phyloP scores from a whole-genome alignment of 64 coral and sea anemone species.

The Platygyra sinensis region DNA sequence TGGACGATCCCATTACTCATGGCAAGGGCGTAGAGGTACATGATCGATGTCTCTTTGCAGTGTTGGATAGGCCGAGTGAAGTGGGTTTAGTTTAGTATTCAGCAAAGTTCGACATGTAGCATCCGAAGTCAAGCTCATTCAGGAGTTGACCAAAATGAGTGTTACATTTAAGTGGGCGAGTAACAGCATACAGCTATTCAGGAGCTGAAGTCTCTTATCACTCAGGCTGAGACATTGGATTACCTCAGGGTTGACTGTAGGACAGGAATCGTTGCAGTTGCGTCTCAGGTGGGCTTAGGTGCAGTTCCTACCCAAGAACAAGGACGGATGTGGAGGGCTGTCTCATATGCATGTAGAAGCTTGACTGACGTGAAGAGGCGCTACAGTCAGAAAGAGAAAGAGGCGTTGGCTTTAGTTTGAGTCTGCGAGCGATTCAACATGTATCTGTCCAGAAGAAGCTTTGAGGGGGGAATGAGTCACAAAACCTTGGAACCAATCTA shows the following conservation, averaged over 20 bases:
- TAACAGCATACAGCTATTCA: slow-evolving; percentile 5
- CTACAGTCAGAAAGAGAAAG: slow-evolving; percentile 42
- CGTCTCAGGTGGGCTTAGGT: background rate
- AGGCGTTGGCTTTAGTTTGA: slow-evolving; percentile 32
- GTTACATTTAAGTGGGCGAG: background rate
- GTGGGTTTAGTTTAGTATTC: background rate
- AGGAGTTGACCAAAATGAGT: background rate
- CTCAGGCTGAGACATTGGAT: background rate
- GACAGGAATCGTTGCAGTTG: slow-evolving; percentile 27
- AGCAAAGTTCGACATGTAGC: background rate
- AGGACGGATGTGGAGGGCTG: background rate
- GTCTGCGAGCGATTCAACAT: background rate
- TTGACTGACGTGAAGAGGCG: slow-evolving; percentile 17
- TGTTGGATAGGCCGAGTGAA: background rate
- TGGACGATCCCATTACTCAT: slow-evolving; percentile 18
- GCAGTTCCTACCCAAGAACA: background rate
- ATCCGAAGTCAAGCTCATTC: background rate
- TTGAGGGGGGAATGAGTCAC: slow-evolving; percentile 1
- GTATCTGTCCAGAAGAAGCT: background rate
- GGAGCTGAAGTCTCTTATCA: slow-evolving; percentile 13
- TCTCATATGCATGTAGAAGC: slow-evolving; percentile 7
- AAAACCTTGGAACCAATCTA: slow-evolving; percentile 3
- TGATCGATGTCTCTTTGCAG: background rate
- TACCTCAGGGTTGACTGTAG: background rate
- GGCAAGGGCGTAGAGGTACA: slow-evolving; percentile 17